Percentiles rank a stretch among this genome's conserved stretches.
phyloP scores from a whole-genome alignment of 2,113 vertebrate species.

The Festucalex cinctus region DNA sequence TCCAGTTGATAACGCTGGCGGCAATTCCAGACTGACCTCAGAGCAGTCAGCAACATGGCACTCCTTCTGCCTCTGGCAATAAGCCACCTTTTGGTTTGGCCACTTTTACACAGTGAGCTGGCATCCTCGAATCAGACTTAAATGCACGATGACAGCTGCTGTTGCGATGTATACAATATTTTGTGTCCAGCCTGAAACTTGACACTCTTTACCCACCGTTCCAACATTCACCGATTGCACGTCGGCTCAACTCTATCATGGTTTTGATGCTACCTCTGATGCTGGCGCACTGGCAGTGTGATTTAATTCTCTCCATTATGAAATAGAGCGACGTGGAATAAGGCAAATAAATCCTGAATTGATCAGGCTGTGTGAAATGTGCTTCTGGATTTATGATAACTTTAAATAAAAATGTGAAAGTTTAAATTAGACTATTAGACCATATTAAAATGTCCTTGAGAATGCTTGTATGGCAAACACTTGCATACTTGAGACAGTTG shows the following conservation, averaged over 20 bases:
- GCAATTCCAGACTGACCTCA: constrained; percentile 4
- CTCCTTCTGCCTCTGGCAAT: neutral
- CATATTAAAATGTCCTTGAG: neutral
- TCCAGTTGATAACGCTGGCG: neutral
- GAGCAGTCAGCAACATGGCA: neutral
- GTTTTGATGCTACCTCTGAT: neutral
- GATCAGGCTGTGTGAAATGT: no score
- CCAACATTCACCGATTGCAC: neutral
- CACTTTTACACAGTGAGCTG: neutral
- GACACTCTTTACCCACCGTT: neutral
- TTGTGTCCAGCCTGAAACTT: neutral
- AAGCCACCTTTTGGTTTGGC: neutral
- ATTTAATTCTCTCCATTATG: no score
- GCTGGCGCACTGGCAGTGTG: no score
- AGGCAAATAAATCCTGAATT: no score
- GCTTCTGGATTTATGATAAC: no score
- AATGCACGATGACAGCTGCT: neutral
- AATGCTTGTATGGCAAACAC: neutral
- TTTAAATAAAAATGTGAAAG: no score
- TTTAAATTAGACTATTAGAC: neutral
- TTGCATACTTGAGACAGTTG: neutral
- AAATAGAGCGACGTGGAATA: no score
- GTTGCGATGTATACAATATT: neutral
- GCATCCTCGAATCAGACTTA: neutral
- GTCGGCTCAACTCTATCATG: neutral